Evolutionary conservation across 2,888 invertebrate species (phyloP), one percentile per base, ranked within the genome.

Genomic region (Cancer borealis): DNA sequence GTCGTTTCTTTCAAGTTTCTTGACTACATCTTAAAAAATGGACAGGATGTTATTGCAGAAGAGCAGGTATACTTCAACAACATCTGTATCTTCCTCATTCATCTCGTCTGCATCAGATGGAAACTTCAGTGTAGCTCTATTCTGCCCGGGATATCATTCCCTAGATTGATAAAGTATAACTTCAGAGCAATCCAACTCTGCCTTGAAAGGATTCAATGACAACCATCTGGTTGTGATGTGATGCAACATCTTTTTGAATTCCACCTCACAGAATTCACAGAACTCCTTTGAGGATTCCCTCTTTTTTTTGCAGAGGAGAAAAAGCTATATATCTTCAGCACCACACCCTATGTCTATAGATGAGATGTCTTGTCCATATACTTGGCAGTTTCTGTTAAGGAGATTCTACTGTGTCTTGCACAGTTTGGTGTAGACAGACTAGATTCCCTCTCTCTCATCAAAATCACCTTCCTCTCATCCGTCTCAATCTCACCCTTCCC

Each of bases 51-150:
- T 54, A 12, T 8, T 73, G 6, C 73, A 73, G 17, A 73, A 73
- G 14, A 88, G 88, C 21, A 88, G 88, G 88, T 88, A 88, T 46
- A 88, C 88, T 88, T 88, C 39, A 88, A 88, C 46, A 46, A 88
- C 26, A 46, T 88, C 88, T 88, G 88, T 5, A 39, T 88, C 39
- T 88, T 88, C 45, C 17, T 12, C 88, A 88, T 8, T 88, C 88
- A 30, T 21, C 88, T 88, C 88, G 6, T 88, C 88, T n/a, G 14
- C 8, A 88, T 88, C 88, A 45, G 21, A 84, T 26, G 84, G 84
- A 84, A 88, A n/a, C 88, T 17, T 88, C 88, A 88, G 26, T 26
- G 17, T 17, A 12, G 88, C 46, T 88, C 26, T 26, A 5, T 21
- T 8, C 17, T 88, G 17, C 88, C 88, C 26, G 10, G 88, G 88